Evolutionary conservation across 23 tunicate species (phyloP), one percentile per base, ranked within the genome.

Genomic region (Ascidia mentula): DNA sequence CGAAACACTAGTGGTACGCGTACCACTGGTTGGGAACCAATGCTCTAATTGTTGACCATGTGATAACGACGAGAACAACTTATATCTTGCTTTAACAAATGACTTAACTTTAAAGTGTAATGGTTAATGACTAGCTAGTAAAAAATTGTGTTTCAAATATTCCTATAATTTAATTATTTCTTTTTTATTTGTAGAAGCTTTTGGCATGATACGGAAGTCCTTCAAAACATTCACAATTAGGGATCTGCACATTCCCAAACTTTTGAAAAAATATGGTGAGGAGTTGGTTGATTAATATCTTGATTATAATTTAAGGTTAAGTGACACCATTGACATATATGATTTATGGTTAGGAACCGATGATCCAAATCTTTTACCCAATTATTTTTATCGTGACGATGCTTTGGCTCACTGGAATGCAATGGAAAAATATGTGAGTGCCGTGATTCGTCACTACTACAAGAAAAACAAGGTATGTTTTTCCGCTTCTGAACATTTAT

Each of bases 181-280:
- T 34, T 9, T 71, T 71, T 18, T 3, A 3, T 71, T 36, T 59
- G 6, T 72, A 88, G 94, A 79, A 69, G 94, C 89, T 9, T n/a
- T 40, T 5, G 80, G 24, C 60, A 31, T 83, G 31, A 30, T 80
- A 0, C 34, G 75, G 37, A 80, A 74, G 6, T 31, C 60, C 61
- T 86, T 72, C 85, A 38, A 83, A 78, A 75, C 69, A 7, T 83
- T 88, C 38, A 60, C 31, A 18, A 77, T 88, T 40, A 9, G 24
- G 24, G 87, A 83, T 72, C 59, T 88, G 28, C 40, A 46, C 75
- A 76, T 88, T 83, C 94, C 94, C 31, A 82, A 83, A 38, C 38
- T 77, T 0, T 46, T 88, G 30, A 82, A 83, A 39, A 82, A 88
- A 46, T 80, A 77, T 72, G 88, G 94, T 53, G 13, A 28, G 65